These are phyloP conservation scores for Nettapus auritus DNA, from an alignment of 2,113 vertebrate species.

Conservation along the genomic window DNA sequence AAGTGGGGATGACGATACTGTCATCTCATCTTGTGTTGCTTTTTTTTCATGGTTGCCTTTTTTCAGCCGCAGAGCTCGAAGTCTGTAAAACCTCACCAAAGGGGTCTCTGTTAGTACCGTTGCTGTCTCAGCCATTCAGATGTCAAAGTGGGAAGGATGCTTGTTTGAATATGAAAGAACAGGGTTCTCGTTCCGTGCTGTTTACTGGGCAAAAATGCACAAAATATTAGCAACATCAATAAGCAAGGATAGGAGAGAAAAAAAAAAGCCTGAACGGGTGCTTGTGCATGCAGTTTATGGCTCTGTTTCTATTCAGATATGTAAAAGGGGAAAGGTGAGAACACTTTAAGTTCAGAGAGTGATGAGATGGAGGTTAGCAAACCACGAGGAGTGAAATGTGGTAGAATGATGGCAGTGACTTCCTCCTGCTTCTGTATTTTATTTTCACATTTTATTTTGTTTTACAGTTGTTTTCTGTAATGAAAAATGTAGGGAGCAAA, in stretches of 20 bases:
- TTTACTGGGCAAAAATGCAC: neutral
- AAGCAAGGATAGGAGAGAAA: neutral
- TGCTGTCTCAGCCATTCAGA: neutral
- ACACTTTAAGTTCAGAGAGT: neutral
- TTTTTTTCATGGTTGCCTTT: neutral
- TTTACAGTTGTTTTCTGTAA: neutral
- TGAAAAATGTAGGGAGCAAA: neutral
- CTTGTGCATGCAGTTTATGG: neutral
- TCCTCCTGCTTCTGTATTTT: neutral
- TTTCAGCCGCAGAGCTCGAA: neutral
- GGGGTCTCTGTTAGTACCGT: neutral
- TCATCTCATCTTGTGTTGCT: neutral
- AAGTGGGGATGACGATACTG: neutral
- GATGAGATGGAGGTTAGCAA: neutral
- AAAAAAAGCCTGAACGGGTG: neutral
- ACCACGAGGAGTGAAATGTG: neutral
- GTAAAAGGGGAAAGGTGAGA: neutral
- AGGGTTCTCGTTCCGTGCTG: neutral
- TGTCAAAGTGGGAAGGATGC: neutral
- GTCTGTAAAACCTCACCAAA: neutral
- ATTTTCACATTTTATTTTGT: neutral
- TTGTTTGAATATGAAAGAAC: neutral
- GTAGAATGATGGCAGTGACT: neutral
- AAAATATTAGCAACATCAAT: neutral
- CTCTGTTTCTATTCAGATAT: neutral